A percentile compares a stretch with the other conserved stretches of the same genome.
These are phyloP conservation scores for Chanos chanos DNA, from an alignment of 2,797 vertebrate genomes.

Conservation along the genomic window DNA sequence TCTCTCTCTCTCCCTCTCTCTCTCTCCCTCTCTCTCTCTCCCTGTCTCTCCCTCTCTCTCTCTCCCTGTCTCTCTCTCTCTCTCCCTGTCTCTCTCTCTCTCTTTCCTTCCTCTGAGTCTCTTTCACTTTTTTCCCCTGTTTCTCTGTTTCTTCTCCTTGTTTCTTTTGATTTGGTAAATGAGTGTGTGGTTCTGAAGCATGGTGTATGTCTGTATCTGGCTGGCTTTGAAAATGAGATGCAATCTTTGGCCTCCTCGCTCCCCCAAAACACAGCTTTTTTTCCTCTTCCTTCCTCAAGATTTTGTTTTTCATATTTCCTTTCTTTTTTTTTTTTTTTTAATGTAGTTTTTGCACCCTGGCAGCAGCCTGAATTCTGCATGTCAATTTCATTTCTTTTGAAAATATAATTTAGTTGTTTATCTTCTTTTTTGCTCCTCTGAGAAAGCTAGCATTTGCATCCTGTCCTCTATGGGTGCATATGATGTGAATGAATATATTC, in stretches of 20 bases:
- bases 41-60: background rate
- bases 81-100: background rate
- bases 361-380: slow-evolving; percentile 35
- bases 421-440: background rate
- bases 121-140: background rate
- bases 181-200: slow-evolving; percentile 11
- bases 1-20: slow-evolving; percentile 5
- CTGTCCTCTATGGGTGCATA: no score
- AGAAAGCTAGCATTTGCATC: no score
- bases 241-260: no score
- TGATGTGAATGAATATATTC: no score
- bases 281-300: no score
- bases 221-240: slow-evolving; percentile 17
- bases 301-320: background rate
- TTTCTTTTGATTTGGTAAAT: no score
- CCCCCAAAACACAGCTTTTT: no score
- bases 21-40: background rate
- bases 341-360: background rate
- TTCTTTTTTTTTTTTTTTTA: background rate
- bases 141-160: background rate
- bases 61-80: background rate
- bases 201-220: slow-evolving; percentile 20
- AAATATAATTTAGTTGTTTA: background rate
- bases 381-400: slow-evolving; percentile 19
- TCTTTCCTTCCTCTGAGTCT: background rate